phyloP scores from a whole-genome alignment of 2,888 invertebrate species.

The Harmothoe impar region DNA sequence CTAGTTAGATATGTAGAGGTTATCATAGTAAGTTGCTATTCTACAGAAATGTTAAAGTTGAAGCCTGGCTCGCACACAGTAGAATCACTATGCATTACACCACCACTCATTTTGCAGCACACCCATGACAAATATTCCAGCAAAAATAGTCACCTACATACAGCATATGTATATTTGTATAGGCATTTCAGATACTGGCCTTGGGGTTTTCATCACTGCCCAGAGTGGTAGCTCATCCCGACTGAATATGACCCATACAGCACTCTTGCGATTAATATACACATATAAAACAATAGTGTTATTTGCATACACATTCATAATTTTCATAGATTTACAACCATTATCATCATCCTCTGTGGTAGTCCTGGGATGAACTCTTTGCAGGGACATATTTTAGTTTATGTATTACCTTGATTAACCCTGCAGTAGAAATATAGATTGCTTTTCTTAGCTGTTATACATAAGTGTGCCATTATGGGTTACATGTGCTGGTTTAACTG shows the following conservation, averaged over 20 bases:
- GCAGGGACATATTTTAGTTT: neutral
- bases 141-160: conserved; percentile 33
- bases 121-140: conserved; percentile 36
- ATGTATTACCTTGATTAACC: neutral
- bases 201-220: neutral
- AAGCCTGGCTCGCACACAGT: neutral
- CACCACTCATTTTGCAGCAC: conserved; percentile 1
- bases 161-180: neutral
- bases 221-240: neutral
- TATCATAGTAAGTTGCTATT: neutral
- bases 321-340: conserved; percentile 9
- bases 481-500: neutral
- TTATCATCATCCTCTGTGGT: neutral
- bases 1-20: neutral
- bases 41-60: neutral
- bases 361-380: neutral
- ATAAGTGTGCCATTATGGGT: neutral
- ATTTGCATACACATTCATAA: conserved; percentile 14
- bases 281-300: neutral
- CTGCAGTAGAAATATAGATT: conserved; percentile 38
- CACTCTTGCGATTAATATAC: neutral
- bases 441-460: neutral
- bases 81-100: conserved; percentile 8
- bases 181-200: neutral
- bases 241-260: neutral